Conservation (phyloP, 2,888 invertebrate species). For the Ochropleura leucogaster region DNA sequence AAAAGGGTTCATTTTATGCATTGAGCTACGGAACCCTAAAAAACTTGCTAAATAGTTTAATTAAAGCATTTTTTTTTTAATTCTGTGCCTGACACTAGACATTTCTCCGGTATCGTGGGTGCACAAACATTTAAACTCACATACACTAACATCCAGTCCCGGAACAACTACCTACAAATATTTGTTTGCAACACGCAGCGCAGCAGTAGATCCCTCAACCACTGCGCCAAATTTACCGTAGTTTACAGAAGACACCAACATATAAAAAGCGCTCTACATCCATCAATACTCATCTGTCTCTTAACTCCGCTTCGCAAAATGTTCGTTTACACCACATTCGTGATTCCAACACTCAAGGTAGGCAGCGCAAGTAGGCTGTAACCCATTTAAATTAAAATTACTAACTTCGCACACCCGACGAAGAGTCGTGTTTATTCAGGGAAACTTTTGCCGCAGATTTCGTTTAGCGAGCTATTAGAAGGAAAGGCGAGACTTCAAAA, state of each 20-base stretch:
- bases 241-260: background rate
- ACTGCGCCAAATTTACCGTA: too few relatives aligned
- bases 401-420: constrained; percentile 56
- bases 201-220: too few relatives aligned
- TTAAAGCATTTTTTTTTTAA: too few relatives aligned
- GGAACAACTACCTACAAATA: too few relatives aligned
- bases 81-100: too few relatives aligned
- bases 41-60: too few relatives aligned
- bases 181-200: too few relatives aligned
- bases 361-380: constrained; percentile 53
- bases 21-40: too few relatives aligned
- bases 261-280: constrained; percentile 11
- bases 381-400: constrained; percentile 69
- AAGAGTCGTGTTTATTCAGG: constrained; percentile 61
- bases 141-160: too few relatives aligned
- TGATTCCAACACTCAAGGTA: constrained; percentile 55
- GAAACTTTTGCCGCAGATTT: constrained; percentile 63
- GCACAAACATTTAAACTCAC: too few relatives aligned
- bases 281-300: constrained; percentile 13
- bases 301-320: constrained; percentile 47
- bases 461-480: constrained; percentile 66
- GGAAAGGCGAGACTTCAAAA: constrained; percentile 69
- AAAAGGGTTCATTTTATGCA: too few relatives aligned
- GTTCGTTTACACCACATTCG: constrained; percentile 59
- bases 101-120: too few relatives aligned